Base-by-base conservation (phyloP, 2,888 invertebrate species). In the Drosophila falleni region DNA sequence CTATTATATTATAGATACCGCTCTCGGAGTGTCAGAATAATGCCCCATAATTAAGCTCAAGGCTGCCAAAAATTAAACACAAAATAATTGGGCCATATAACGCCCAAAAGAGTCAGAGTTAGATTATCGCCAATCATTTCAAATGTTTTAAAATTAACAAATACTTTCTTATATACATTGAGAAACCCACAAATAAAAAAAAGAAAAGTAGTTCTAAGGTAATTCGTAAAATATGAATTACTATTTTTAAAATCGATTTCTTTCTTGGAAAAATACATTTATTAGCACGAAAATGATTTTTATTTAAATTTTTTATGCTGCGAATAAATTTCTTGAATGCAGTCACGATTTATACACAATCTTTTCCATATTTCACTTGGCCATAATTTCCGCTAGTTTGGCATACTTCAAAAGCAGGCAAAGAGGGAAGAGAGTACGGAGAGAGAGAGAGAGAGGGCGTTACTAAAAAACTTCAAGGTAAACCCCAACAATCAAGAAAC, bases 261-360 rank as follows among this genome's bases (percentile, higher is more conserved):
- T 23, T 23, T 23, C 23, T 23, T 16, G 41, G 10, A n/a, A 37
- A 37, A n/a, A 37, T n/a, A 2, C 0, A 37, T 39, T 15, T 15
- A 15, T 39, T 39, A 15, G 4, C 3, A 39, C 41, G 4, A 4
- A 23, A 23, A 23, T 23, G 8, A 2, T 10, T 16, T 19, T 13
- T 23, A 29, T 29, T 16, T 29, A 54, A 3, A 31, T 41, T 23
- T 44, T 46, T 41, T 39, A 31, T 35, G 35, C 19, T 37, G 56
- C 23, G 16, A 10, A 51, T 50, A 68, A 66, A 74, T 77, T 67
- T 60, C 50, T 66, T 41, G 50, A 26, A 47, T 73, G 64, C 66
- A 71, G 87, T 84, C 84, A 81, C 81, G 71, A 86, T 63, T 83
- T 72, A 76, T 71, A 69, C 74, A 86, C 81, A 82, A 65, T 66